A percentile compares a stretch with the other conserved stretches of the same genome.
Evolutionary conservation across 35 echinoderm and acorn worm genomes (phyloP).

Genomic region (Amphiura filiformis): DNA sequence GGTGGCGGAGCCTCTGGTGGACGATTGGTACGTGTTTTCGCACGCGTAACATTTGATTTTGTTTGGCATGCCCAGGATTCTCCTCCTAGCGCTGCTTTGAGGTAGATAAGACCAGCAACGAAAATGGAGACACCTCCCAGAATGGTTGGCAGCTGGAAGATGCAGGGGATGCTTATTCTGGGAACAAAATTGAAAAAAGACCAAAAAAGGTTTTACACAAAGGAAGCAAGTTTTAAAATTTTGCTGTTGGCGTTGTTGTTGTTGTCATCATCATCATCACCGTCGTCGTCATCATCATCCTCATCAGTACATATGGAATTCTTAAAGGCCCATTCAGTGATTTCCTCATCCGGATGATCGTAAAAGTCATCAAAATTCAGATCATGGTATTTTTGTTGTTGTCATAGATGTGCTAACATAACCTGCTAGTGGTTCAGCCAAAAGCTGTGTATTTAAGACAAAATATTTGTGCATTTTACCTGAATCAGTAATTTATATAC

Average conservation of each 20-base stretch:
- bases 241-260: not conserved
- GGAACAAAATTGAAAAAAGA: not conserved
- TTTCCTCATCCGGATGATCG: too few species aligned
- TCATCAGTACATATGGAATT: not conserved
- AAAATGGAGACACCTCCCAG: conserved; percentile 84
- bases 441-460: too few species aligned
- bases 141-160: conserved; percentile 85
- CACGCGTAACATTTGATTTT: not conserved
- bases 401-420: too few species aligned
- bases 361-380: too few species aligned
- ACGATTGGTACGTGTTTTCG: conserved; percentile 72
- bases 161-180: conserved; percentile 77
- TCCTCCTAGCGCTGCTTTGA: conserved; percentile 90
- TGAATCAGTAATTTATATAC: too few species aligned
- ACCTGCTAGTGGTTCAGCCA: too few species aligned
- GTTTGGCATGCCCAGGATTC: conserved; percentile 62
- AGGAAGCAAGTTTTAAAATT: not conserved
- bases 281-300: too few species aligned
- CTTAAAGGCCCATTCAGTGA: not conserved
- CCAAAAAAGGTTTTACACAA: not conserved
- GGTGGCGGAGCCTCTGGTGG: conserved; percentile 87
- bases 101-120: conserved; percentile 81
- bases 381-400: too few species aligned
- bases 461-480: too few species aligned
- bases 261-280: not conserved